Conservation (phyloP, 2,797 vertebrate species). For the Loris lydekkerianus region DNA sequence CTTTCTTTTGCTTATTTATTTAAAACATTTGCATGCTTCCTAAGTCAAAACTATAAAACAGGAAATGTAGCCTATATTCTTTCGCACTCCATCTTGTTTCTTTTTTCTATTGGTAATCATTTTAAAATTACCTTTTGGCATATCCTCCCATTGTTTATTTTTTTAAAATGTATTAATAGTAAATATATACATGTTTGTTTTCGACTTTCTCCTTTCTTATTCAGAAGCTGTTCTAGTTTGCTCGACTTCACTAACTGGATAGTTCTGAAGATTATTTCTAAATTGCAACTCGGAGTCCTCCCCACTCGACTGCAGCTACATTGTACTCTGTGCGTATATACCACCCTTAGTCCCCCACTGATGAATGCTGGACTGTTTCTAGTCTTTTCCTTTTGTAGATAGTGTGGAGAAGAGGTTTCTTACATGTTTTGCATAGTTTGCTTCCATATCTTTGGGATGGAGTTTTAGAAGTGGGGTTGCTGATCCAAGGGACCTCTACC, state of each 20-base stretch:
- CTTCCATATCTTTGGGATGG: not conserved
- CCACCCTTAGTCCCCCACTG: not conserved
- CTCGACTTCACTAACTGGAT: not conserved
- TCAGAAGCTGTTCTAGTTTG: not conserved
- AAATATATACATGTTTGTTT: not conserved
- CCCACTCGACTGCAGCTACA: not conserved
- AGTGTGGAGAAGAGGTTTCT: not conserved
- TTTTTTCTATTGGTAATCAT: not conserved
- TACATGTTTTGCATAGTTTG: constrained; percentile 26
- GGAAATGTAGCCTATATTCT: not conserved
- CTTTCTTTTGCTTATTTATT: constrained; percentile 7
- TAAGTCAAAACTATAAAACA: constrained; percentile 17
- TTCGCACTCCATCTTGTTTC: not conserved
- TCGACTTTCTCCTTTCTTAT: not conserved
- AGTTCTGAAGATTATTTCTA: not conserved
- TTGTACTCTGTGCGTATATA: too few species aligned
- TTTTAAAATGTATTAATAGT: not conserved
- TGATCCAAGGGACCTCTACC: not conserved
- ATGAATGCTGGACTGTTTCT: not conserved
- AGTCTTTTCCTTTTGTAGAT: not conserved
- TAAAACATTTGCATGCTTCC: constrained; percentile 27
- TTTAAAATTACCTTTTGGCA: not conserved
- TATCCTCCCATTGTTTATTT: constrained; percentile 19
- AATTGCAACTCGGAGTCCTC: not conserved
- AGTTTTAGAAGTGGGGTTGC: not conserved